Base-by-base conservation (phyloP, 2,113 vertebrate species). In the Ophiodon elongatus region DNA sequence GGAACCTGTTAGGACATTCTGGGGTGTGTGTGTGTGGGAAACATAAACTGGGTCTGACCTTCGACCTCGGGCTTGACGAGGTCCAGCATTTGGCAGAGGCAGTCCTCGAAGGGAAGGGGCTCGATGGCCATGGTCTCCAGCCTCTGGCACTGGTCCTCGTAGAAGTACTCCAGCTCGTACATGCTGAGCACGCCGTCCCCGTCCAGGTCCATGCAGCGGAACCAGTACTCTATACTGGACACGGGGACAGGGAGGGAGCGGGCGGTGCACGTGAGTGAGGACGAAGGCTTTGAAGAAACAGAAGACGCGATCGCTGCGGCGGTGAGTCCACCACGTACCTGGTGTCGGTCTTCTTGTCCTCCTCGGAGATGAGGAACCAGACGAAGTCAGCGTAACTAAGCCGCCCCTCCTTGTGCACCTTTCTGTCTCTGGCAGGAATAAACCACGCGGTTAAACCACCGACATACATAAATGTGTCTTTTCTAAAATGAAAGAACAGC, bases 171-270 rank as follows among this genome's bases (percentile, higher is more conserved):
- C 76, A 99, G 86, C 92, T 99, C 98, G 50, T 97, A 99, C 96
- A 98, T 97, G 80, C 97, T 98, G 76, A 99, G 92, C 54, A 94
- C 95, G 0, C 98, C 98, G 41, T 99, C 98, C 1, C 98, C 98
- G 37, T 99, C 97, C 74, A 99, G 91, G 89, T 99, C 98, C 98
- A 99, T 98, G 85, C 97, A 98, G 88, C 98, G 98, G 94, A 99
- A 99, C 98, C 98, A 99, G 93, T 99, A 99, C 92, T 99, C 98
- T 76, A 98, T 97, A 91, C 98, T 99, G 94, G 59, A 87, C 5
- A 27, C 62, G 67, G 75, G 45, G 10, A n/a, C 37, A 25, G 17
- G 52, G n/a, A 33, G 2, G 35, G 17, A 10, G 39, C 14, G 11
- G 9, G 19, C n/a, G 7, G 2, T 29, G 67, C 29, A 25, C 14